phyloP scores from a whole-genome alignment of 1,140 invertebrate species.

The Euwallacea similis region DNA sequence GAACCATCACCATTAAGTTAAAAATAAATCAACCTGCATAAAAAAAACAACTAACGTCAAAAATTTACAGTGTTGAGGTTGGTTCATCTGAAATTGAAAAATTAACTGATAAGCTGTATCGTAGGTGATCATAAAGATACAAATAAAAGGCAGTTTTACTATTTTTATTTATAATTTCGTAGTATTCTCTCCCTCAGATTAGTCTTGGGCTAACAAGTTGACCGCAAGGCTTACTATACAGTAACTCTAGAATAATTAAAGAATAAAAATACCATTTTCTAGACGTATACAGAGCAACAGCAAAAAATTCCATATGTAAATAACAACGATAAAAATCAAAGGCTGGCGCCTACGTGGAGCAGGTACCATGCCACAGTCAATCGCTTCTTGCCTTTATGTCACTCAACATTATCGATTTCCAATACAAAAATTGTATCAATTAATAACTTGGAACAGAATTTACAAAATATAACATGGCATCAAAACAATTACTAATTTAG shows the following conservation, averaged over 20 bases:
- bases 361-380: conserved; percentile 19
- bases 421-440: conserved; percentile 33
- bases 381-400: conserved; percentile 20
- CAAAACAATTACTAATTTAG: conserved; percentile 39
- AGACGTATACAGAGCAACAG: conserved; percentile 43
- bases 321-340: conserved; percentile 42
- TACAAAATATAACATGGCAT: conserved; percentile 18
- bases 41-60: too few relatives aligned
- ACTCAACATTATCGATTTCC: neutral
- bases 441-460: neutral
- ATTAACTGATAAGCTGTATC: too few relatives aligned
- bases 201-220: conserved; percentile 53
- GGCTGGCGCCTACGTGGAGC: conserved; percentile 6
- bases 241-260: conserved; percentile 31
- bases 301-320: conserved; percentile 43
- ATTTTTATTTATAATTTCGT: conserved; percentile 43
- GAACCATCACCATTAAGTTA: too few relatives aligned
- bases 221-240: conserved; percentile 51
- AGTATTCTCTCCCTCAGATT: conserved; percentile 53
- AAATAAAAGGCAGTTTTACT: conserved; percentile 14
- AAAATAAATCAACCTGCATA: too few relatives aligned
- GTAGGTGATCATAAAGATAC: too few relatives aligned
- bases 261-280: conserved; percentile 35
- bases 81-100: too few relatives aligned
- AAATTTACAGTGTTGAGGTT: too few relatives aligned